Base-by-base conservation (phyloP, 2,113 vertebrate species). In the Sorex araneus region DNA sequence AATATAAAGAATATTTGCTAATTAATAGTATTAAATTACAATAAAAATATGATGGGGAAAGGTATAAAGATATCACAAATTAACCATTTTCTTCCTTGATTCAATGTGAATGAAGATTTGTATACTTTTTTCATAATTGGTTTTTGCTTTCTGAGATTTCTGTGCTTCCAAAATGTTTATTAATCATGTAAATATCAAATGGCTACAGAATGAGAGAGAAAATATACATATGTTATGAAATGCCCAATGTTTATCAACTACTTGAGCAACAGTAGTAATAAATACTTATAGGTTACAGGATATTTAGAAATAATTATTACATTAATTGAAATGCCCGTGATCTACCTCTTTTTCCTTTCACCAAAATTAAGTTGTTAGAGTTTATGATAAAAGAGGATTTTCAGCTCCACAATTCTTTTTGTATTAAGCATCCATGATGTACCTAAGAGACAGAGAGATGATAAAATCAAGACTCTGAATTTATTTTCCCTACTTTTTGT, bases 171-270 rank as follows among this genome's bases (percentile, higher is more conserved):
- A 75, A 87, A 19, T 0, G 16, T 78, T 78, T 25, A 70, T 95
- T 93, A 13, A 57, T 80, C 30, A 76, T 75, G 12, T 63, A 47
- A 25, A 5, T 71, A 71, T 21, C 9, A 78, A 87, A 36, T 1
- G 40, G 47, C 11, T 91, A 36, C 12, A 89, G 70, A 93, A 81
- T 88, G 67, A 85, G 88, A 45, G 71, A n/a, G 80, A 95, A 93
- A 10, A 12, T 78, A 74, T 32, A 57, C 1, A 63, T 4, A 30
- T 57, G 25, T 45, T 83, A 69, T 85, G 71, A 89, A 78, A 83
- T 75, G 13, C 47, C 57, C 1, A 10, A 8, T 91, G 13, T 75
- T 21, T 57, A 27, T 78, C 28, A 87, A 1, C 23, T 47, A 40
- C 32, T 28, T 89, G 25, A 66, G 70, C 30, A 70, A 57, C 34